Percentiles rank a stretch among this genome's conserved stretches.
These are phyloP conservation scores for Mesitornis unicolor DNA, from an alignment of 2,113 vertebrate genomes.

Conservation along the genomic window DNA sequence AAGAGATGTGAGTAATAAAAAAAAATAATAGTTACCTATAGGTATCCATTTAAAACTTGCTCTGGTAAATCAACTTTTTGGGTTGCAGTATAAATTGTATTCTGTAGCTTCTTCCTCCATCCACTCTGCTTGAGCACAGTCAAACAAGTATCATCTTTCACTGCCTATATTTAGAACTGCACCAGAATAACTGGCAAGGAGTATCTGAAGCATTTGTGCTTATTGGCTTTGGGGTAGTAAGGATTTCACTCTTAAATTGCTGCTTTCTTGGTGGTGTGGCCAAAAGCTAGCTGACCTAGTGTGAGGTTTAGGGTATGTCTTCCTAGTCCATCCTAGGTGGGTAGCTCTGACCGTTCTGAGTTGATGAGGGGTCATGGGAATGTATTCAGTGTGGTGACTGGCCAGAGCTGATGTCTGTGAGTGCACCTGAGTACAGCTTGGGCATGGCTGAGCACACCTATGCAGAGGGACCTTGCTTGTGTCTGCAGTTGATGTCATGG, in stretches of 20 bases:
- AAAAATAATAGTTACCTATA: not conserved
- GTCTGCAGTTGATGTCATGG: not conserved
- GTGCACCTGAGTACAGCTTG: not conserved
- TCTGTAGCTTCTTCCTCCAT: not conserved
- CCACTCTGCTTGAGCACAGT: not conserved
- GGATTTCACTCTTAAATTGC: not conserved
- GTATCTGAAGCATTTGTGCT: not conserved
- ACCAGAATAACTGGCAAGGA: not conserved
- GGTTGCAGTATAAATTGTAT: not conserved
- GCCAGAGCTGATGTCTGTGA: not conserved
- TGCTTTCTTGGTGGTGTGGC: too few species aligned
- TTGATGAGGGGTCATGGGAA: not conserved
- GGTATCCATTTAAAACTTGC: not conserved
- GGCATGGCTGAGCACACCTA: not conserved
- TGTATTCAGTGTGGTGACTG: not conserved
- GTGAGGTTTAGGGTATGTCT: not conserved
- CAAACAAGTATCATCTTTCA: not conserved
- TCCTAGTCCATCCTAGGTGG: not conserved
- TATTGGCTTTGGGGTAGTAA: not conserved
- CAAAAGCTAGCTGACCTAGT: not conserved
- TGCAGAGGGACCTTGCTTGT: rapidly evolving
- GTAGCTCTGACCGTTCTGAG: not conserved
- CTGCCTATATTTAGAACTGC: not conserved
- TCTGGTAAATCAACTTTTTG: not conserved
- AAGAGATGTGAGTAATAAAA: not conserved